These are phyloP conservation scores for Indicator maculatus DNA, from an alignment of 2,113 vertebrate species.

Conservation along the genomic window DNA sequence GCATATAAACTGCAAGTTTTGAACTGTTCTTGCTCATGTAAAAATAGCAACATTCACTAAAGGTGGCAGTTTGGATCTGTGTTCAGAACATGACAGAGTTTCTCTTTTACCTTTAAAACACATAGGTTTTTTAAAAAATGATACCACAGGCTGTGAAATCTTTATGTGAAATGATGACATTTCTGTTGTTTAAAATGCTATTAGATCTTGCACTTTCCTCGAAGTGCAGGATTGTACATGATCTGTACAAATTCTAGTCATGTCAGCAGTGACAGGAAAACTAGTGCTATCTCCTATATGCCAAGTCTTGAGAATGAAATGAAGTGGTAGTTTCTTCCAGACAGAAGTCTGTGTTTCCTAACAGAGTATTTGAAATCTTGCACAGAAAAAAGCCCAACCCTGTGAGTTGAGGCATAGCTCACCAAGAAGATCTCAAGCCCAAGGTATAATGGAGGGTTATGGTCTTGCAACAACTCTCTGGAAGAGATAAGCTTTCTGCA, in stretches of 20 bases:
- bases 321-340: not conserved
- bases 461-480: not conserved
- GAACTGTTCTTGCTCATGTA: not conserved
- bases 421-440: not conserved
- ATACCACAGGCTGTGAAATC: not conserved
- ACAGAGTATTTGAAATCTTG: not conserved
- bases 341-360: not conserved
- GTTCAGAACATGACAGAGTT: not conserved
- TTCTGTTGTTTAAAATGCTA: not conserved
- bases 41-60: not conserved
- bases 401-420: not conserved
- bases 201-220: not conserved
- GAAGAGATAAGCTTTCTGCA: not conserved
- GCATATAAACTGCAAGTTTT: not conserved
- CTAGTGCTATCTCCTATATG: not conserved
- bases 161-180: not conserved
- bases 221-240: not conserved
- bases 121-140: not conserved
- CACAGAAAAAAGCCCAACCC: not conserved
- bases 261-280: not conserved
- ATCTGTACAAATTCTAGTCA: not conserved
- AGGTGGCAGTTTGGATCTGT: not conserved
- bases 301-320: not conserved
- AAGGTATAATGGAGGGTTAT: not conserved
- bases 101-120: not conserved